Percentiles rank a stretch among this genome's conserved stretches.
Evolutionary conservation across 1,140 invertebrate genomes (phyloP).

Genomic region (Arctopsyche grandis): DNA sequence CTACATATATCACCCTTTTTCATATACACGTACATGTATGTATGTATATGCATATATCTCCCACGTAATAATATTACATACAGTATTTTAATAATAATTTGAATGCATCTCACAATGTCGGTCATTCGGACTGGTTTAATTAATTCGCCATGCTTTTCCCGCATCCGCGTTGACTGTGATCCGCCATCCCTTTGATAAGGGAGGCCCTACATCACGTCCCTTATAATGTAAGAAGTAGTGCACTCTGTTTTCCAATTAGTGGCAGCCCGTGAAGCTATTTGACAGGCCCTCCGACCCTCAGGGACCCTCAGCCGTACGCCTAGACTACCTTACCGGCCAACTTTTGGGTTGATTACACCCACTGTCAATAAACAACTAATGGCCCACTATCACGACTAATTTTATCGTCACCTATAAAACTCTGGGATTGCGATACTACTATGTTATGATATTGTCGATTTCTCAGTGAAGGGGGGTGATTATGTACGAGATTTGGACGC

Average conservation of each 20-base stretch:
- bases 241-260: slow-evolving; percentile 53
- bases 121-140: background rate
- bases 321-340: slow-evolving; percentile 17
- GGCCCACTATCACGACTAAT: slow-evolving; percentile 27
- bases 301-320: slow-evolving; percentile 12
- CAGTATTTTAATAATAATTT: background rate
- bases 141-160: slow-evolving; percentile 3
- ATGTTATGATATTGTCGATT: too few relatives aligned
- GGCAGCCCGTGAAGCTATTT: slow-evolving; percentile 44
- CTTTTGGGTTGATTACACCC: slow-evolving; percentile 30
- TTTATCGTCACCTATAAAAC: slow-evolving; percentile 17
- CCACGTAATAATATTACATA: background rate
- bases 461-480: too few relatives aligned
- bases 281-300: slow-evolving; percentile 40
- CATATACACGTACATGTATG: too few relatives aligned
- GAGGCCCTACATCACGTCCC: slow-evolving; percentile 35
- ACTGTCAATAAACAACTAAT: slow-evolving; percentile 40
- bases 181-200: slow-evolving; percentile 35
- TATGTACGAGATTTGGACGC: too few relatives aligned
- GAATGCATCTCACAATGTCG: background rate
- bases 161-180: slow-evolving; percentile 9
- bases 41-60: background rate
- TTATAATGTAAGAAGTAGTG: slow-evolving; percentile 43
- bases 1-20: too few relatives aligned
- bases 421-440: too few relatives aligned